Evolutionary conservation across 2,113 vertebrate genomes (phyloP).

Genomic region (Cephalopterus ornatus): DNA sequence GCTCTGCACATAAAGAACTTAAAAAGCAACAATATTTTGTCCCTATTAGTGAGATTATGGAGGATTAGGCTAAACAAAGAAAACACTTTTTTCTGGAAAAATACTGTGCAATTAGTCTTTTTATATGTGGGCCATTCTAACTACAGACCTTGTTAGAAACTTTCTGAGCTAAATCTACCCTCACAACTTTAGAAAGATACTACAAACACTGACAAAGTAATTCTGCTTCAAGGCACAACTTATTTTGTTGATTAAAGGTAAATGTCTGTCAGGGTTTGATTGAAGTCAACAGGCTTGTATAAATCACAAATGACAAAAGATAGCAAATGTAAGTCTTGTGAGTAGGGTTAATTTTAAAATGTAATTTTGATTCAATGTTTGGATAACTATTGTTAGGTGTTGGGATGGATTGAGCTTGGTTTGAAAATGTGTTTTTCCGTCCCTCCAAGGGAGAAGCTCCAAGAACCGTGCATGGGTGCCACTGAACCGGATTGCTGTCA

Average conservation of each 20-base stretch:
- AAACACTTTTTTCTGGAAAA: background rate
- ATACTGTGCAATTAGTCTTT: background rate
- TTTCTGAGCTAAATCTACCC: background rate
- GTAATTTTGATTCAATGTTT: background rate
- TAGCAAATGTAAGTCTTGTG: background rate
- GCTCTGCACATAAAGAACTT: background rate
- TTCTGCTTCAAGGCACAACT: background rate
- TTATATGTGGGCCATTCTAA: background rate
- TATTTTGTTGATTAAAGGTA: background rate
- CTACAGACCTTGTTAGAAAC: background rate
- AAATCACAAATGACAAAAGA: background rate
- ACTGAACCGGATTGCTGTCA: background rate
- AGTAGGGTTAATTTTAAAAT: background rate
- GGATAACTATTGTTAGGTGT: background rate
- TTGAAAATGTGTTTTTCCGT: background rate
- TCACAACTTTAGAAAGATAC: background rate
- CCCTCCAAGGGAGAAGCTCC: no score
- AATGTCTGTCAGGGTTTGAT: background rate
- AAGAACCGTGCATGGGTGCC: accelerated
- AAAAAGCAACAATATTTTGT: background rate
- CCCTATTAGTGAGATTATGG: background rate
- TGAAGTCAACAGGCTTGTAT: background rate
- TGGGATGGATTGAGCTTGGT: background rate
- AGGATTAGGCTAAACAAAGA: background rate
- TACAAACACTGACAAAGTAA: background rate